These are phyloP conservation scores for Pheosia tremula DNA, from an alignment of 2,888 invertebrate genomes.

Conservation along the genomic window DNA sequence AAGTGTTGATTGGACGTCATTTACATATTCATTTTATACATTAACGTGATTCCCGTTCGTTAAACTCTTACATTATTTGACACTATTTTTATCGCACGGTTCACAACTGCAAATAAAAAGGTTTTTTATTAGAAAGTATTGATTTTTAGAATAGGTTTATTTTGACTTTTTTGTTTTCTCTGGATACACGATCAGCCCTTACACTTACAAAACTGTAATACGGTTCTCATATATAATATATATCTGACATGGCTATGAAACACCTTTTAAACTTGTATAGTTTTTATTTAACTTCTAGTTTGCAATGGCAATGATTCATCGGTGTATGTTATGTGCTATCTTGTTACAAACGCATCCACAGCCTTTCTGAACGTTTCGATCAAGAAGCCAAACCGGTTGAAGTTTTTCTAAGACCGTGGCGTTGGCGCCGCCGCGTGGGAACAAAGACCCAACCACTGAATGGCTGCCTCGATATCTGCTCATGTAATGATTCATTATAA, in stretches of 20 bases:
- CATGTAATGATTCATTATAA: conserved; percentile 17
- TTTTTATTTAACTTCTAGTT: conserved; percentile 1
- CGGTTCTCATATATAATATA: too few relatives aligned
- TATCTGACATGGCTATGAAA: background rate
- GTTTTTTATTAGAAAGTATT: too few relatives aligned
- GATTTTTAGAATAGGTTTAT: too few relatives aligned
- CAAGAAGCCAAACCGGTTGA: conserved; percentile 65
- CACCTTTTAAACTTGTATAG: background rate
- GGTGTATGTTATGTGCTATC: conserved; percentile 38
- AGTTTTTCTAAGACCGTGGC: conserved; percentile 63
- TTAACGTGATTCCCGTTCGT: conserved; percentile 9
- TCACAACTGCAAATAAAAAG: too few relatives aligned
- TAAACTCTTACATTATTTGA: too few relatives aligned
- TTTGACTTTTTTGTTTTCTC: too few relatives aligned
- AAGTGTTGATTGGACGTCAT: too few relatives aligned
- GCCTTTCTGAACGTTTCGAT: conserved; percentile 50
- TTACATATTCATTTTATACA: background rate
- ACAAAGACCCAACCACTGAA: conserved; percentile 49
- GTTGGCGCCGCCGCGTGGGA: conserved; percentile 58
- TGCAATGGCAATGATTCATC: conserved; percentile 38
- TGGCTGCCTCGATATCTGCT: conserved; percentile 46
- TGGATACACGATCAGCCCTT: too few relatives aligned
- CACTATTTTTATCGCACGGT: too few relatives aligned
- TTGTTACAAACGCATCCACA: conserved; percentile 51
- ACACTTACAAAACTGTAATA: too few relatives aligned